phyloP scores from a whole-genome alignment of 2,113 vertebrate genomes.

The Xenotilapia caudafasciata region DNA sequence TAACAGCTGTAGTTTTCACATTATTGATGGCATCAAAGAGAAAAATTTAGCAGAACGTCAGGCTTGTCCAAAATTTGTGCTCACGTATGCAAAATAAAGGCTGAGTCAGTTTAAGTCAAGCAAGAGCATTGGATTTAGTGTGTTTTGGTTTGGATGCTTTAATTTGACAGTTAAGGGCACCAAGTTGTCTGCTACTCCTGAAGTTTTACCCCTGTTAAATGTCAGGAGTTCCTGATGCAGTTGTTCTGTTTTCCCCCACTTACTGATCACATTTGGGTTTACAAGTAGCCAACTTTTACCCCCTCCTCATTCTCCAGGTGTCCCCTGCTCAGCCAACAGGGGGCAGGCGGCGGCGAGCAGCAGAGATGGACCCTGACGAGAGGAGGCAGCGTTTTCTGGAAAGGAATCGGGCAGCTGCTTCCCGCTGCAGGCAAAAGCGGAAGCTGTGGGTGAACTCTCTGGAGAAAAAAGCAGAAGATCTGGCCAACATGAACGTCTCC shows the following conservation, averaged over 20 bases:
- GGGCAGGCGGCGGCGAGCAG: slow-evolving; percentile 79
- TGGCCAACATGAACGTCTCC: slow-evolving; percentile 86
- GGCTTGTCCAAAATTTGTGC: background rate
- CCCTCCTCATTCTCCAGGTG: slow-evolving; percentile 65
- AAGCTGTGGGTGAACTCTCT: slow-evolving; percentile 93
- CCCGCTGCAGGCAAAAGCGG: slow-evolving; percentile 90
- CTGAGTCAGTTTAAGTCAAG: background rate
- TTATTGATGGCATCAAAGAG: background rate
- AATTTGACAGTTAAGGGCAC: background rate
- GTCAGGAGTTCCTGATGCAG: background rate
- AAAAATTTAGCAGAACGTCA: background rate
- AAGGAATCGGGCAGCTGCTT: slow-evolving; percentile 87
- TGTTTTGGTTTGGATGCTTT: background rate
- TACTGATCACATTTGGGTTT: background rate
- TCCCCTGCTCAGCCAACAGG: slow-evolving; percentile 90
- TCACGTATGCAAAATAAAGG: background rate
- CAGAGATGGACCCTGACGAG: slow-evolving; percentile 90
- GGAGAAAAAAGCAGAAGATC: slow-evolving; percentile 93
- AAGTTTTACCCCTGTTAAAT: background rate
- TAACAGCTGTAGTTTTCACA: background rate
- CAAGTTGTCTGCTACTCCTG: background rate
- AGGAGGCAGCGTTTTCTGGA: slow-evolving; percentile 90
- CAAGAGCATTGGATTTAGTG: background rate
- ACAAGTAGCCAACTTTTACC: background rate
- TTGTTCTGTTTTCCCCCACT: background rate